Base-by-base conservation (phyloP, 1,140 invertebrate species). In the Drosophila arizonae region DNA sequence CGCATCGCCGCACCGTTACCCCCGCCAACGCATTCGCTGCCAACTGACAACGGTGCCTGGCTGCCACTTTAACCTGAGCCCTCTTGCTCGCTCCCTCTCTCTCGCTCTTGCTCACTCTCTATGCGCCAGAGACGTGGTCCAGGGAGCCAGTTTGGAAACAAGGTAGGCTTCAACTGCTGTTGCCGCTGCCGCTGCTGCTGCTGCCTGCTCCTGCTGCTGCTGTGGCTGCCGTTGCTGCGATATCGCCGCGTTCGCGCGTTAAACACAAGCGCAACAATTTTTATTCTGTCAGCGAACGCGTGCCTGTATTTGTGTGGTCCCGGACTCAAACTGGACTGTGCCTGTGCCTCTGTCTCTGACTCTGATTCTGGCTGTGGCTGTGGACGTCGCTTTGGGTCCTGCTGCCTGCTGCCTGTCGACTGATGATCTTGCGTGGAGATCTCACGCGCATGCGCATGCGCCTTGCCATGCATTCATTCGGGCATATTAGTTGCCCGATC, bases 281-380 rank as follows among this genome's bases (percentile, higher is more conserved):
- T 91, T 91, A 91, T 91, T 88, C 90, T 91, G 90, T 91, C 90
- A 91, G 90, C 90, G 78, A 91, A 91, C 90, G 90, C 90, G 90
- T 91, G 90, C 90, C 90, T 91, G 89, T 91, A 82, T 91, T 80
- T 91, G 90, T 91, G 90, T 91, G 90, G 90, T 91, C 90, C 68
- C 72, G 77, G 66, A 62, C 56, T 89, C 82, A 86, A 86, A 86
- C 81, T 86, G 81, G 81, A 86, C 82, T 58, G 36, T 24, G 60
- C 46, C 30, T 21, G 15, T 24, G 21, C 1, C 61, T 52, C 36
- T 9, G 8, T 21, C n/a, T 41, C 15, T 28, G 21, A 21, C 21
- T 48, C 11, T 33, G 26, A 28, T 28, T 33, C 26, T 21, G 26
- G 6, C 45, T 24, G 15, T 6, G 36, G 21, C 21, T 24, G 50